Percentiles rank a stretch among this genome's conserved stretches.
These are phyloP conservation scores for Drosophila albomicans DNA, from an alignment of 1,140 invertebrate genomes.

Conservation along the genomic window DNA sequence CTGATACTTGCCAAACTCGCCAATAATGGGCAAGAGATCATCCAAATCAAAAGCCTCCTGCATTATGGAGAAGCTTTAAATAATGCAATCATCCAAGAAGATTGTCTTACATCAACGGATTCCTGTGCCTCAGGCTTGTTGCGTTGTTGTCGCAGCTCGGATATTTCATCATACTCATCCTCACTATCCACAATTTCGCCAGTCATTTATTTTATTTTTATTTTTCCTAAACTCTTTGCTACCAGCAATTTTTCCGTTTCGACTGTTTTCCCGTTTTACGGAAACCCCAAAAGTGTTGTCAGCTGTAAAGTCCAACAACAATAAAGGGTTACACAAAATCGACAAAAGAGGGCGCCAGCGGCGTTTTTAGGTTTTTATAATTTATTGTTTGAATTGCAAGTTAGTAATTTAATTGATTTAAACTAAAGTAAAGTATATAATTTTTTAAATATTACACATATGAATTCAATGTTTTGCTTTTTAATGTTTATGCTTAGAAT, in stretches of 20 bases:
- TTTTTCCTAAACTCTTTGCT: slow-evolving; percentile 28
- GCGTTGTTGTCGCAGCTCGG: slow-evolving; percentile 65
- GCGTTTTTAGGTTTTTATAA: slow-evolving; percentile 45
- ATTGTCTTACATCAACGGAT: slow-evolving; percentile 61
- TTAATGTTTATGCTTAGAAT: slow-evolving; percentile 40
- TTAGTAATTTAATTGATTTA: slow-evolving; percentile 67
- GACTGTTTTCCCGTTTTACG: slow-evolving; percentile 4
- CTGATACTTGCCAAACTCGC: slow-evolving; percentile 95
- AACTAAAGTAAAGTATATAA: slow-evolving; percentile 71
- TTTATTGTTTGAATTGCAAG: slow-evolving; percentile 67
- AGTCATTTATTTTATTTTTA: slow-evolving; percentile 26
- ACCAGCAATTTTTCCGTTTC: slow-evolving; percentile 25
- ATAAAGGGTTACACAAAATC: slow-evolving; percentile 28
- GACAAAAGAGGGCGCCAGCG: slow-evolving; percentile 13
- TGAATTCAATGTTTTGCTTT: slow-evolving; percentile 50
- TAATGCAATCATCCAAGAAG: neutral
- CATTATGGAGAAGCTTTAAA: neutral
- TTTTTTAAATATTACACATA: slow-evolving; percentile 70
- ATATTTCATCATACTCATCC: slow-evolving; percentile 74
- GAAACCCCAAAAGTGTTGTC: slow-evolving; percentile 19
- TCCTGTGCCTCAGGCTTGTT: slow-evolving; percentile 51
- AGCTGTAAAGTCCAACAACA: neutral
- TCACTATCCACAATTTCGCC: slow-evolving; percentile 65
- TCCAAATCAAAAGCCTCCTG: slow-evolving; percentile 91
- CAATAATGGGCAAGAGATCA: slow-evolving; percentile 92